Evolutionary conservation across 2,888 invertebrate genomes (phyloP).

Genomic region (Patella ulyssiponensis): DNA sequence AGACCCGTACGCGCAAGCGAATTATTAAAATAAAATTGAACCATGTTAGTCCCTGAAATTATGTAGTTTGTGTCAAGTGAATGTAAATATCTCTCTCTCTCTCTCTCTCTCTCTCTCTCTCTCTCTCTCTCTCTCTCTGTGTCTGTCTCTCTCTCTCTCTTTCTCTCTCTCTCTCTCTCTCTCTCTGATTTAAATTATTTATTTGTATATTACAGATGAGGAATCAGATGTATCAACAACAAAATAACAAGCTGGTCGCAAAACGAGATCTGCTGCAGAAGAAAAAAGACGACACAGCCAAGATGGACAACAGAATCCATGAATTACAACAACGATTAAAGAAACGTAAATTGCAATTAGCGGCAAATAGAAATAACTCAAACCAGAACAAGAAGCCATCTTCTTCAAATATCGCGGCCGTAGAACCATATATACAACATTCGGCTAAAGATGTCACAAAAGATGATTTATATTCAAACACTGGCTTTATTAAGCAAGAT

Average conservation of each 20-base stretch:
- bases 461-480: constrained; percentile 41
- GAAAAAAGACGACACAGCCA: constrained; percentile 90
- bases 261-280: constrained; percentile 90
- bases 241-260: constrained; percentile 89
- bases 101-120: too few relatives aligned
- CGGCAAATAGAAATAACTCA: background rate
- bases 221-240: constrained; percentile 88
- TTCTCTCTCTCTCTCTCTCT: too few relatives aligned
- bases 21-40: too few relatives aligned
- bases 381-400: constrained; percentile 28
- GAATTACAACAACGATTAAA: constrained; percentile 93
- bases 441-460: constrained; percentile 48
- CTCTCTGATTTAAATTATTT: background rate
- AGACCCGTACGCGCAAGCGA: too few relatives aligned
- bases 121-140: too few relatives aligned
- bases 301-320: constrained; percentile 92
- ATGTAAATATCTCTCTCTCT: too few relatives aligned
- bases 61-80: too few relatives aligned
- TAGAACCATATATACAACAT: constrained; percentile 71
- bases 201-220: constrained; percentile 82
- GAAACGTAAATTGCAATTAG: constrained; percentile 83
- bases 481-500: constrained; percentile 85
- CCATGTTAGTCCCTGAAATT: too few relatives aligned
- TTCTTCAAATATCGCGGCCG: constrained; percentile 68
- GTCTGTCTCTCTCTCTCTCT: too few relatives aligned